phyloP scores from a whole-genome alignment of 2,113 vertebrate genomes.

The Cynopterus brachyotis region DNA sequence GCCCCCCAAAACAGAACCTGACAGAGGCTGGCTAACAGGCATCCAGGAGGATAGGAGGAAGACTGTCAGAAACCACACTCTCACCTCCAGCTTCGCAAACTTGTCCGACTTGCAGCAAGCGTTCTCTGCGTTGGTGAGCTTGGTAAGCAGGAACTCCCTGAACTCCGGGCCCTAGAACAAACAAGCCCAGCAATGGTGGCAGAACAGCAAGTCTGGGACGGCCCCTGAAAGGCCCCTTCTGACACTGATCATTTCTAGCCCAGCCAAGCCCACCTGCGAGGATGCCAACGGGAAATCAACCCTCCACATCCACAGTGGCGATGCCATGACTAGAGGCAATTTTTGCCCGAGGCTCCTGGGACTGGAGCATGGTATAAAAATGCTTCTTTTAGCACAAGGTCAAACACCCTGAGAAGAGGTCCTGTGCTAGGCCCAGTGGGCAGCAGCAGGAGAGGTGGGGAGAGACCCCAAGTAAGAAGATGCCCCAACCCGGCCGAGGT shows the following conservation, averaged over 20 bases:
- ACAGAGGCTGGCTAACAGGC: background rate
- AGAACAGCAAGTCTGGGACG: background rate
- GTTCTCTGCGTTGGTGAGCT: slow-evolving; percentile 94
- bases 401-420: background rate
- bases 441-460: background rate
- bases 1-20: background rate
- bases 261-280: background rate
- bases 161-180: slow-evolving; percentile 90
- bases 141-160: slow-evolving; percentile 95
- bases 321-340: background rate
- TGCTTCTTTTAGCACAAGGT: background rate
- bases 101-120: slow-evolving; percentile 97
- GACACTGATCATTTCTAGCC: background rate
- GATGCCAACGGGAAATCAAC: background rate
- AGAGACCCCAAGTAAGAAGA: background rate
- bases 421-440: background rate
- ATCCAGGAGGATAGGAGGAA: background rate
- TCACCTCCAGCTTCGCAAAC: slow-evolving; percentile 96
- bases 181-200: background rate
- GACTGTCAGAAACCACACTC: background rate
- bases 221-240: background rate
- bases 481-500: background rate
- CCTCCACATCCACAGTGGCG: background rate
- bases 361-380: background rate
- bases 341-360: background rate